These are phyloP conservation scores for Bufotes viridis DNA, from an alignment of 2,797 vertebrate genomes.

Conservation along the genomic window DNA sequence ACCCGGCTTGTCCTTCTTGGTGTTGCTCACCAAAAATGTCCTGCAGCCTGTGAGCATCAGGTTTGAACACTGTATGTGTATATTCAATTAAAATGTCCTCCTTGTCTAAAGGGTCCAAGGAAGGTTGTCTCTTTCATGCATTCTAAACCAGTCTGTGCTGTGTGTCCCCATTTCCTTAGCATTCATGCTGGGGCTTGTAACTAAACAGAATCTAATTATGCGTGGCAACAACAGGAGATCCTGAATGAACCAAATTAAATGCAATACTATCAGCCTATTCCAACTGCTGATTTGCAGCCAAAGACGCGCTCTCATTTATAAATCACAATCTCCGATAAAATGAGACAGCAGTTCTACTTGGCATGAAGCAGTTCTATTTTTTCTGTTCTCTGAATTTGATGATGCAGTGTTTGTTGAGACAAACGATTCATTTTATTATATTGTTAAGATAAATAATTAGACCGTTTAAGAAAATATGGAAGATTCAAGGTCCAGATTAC, in stretches of 20 bases:
- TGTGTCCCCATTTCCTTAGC: slow-evolving; percentile 54
- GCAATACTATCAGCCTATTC: slow-evolving; percentile 59
- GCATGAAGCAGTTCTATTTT: slow-evolving; percentile 17
- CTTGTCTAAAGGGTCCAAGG: slow-evolving; percentile 8
- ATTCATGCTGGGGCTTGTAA: slow-evolving; percentile 56
- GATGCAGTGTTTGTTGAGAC: slow-evolving; percentile 41
- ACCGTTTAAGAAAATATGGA: slow-evolving; percentile 43
- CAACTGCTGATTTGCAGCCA: slow-evolving; percentile 57
- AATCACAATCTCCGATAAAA: slow-evolving; percentile 56
- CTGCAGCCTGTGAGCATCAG: neutral
- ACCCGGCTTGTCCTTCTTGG: too few relatives aligned
- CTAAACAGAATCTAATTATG: slow-evolving; percentile 60
- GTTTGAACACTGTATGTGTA: slow-evolving; percentile 11
- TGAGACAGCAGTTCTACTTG: slow-evolving; percentile 59
- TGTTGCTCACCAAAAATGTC: neutral
- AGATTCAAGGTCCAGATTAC: slow-evolving; percentile 5
- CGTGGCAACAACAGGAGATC: slow-evolving; percentile 55
- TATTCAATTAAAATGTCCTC: slow-evolving; percentile 19
- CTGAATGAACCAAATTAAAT: slow-evolving; percentile 63
- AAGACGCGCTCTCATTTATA: slow-evolving; percentile 57
- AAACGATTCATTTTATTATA: slow-evolving; percentile 47
- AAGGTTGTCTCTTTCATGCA: slow-evolving; percentile 29
- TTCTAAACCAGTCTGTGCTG: slow-evolving; percentile 31
- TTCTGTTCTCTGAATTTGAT: slow-evolving; percentile 52
- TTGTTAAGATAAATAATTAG: slow-evolving; percentile 53